A percentile compares a stretch with the other conserved stretches of the same genome.
phyloP scores from a whole-genome alignment of 2,113 vertebrate genomes.

The Hiodon tergisus region DNA sequence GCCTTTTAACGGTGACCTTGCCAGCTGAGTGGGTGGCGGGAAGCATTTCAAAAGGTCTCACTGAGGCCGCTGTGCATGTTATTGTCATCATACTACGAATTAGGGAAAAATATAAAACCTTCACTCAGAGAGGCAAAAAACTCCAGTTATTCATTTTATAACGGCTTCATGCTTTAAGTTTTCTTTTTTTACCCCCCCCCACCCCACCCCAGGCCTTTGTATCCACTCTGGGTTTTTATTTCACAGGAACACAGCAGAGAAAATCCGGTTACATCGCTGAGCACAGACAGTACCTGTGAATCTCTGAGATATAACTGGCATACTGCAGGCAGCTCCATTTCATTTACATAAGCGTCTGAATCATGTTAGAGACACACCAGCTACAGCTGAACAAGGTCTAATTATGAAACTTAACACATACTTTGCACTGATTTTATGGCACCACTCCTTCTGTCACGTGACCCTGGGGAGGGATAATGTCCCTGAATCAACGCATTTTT shows the following conservation, averaged over 20 bases:
- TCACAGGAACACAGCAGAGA: not conserved
- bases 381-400: too few relatives aligned
- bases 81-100: slow-evolving; percentile 46
- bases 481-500: not conserved
- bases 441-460: too few relatives aligned
- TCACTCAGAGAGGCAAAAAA: slow-evolving; percentile 27
- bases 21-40: slow-evolving; percentile 40
- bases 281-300: not conserved
- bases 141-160: not conserved
- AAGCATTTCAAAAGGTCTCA: slow-evolving; percentile 41
- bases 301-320: too few relatives aligned
- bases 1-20: slow-evolving; percentile 54
- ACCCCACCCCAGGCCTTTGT: not conserved
- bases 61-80: slow-evolving; percentile 40
- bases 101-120: slow-evolving; percentile 44
- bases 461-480: too few relatives aligned
- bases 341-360: not conserved
- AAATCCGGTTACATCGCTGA: not conserved
- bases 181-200: not conserved
- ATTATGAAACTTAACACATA: too few relatives aligned
- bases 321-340: not conserved
- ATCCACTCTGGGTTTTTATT: not conserved
- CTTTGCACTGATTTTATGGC: not conserved
- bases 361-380: not conserved
- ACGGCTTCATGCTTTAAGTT: not conserved